Conservation (phyloP, 2,113 vertebrate genomes). For the Megaceryle maxima region DNA sequence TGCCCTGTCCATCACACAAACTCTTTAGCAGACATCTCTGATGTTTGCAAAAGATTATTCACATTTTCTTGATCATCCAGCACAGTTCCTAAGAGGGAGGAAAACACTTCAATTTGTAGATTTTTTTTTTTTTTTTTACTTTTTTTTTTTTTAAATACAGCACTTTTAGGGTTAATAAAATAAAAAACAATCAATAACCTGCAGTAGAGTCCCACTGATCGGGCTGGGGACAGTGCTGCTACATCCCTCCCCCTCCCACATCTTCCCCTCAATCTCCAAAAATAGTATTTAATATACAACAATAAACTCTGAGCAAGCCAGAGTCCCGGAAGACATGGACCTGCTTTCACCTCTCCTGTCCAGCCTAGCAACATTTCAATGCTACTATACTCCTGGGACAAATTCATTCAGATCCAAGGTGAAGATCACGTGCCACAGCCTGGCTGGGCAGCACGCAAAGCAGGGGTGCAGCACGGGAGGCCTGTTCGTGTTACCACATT, state of each 20-base stretch:
- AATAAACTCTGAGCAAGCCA: constrained; percentile 61
- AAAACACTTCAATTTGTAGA: constrained; percentile 46
- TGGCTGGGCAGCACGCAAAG: rapidly evolving
- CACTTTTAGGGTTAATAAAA: not conserved
- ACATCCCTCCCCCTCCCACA: constrained; percentile 12
- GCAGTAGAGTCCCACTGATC: not conserved
- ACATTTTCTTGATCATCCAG: constrained; percentile 16
- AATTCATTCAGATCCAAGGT: not conserved
- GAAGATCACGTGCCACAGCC: not conserved
- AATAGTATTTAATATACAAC: constrained; percentile 58
- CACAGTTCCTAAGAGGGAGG: constrained; percentile 34
- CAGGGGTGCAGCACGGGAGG: not conserved
- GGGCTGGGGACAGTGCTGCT: not conserved
- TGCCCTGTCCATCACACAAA: not conserved
- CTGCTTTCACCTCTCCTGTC: not conserved
- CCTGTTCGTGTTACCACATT: rapidly evolving
- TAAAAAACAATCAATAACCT: not conserved
- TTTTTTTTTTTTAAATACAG: constrained; percentile 50
- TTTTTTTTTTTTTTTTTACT: not conserved
- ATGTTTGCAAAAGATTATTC: constrained; percentile 15
- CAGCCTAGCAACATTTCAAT: not conserved
- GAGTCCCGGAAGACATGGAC: constrained; percentile 53
- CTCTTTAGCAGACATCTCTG: not conserved
- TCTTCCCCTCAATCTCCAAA: constrained; percentile 24
- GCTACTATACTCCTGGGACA: not conserved